Evolutionary conservation across 2,888 invertebrate genomes (phyloP), one percentile per base, ranked within the genome.

Genomic region (Aleiodes alternator): DNA sequence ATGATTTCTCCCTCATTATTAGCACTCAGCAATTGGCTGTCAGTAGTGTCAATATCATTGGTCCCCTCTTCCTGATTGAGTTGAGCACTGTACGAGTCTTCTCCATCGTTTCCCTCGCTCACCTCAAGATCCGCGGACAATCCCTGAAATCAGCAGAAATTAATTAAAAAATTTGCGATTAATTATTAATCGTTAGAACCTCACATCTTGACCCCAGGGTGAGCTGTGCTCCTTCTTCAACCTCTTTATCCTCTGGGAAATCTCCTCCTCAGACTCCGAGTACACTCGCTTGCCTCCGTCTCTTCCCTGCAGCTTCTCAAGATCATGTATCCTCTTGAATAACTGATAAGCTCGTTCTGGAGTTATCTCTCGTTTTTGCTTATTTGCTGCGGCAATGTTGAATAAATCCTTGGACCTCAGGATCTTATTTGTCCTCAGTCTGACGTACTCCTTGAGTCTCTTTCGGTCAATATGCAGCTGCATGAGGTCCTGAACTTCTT

Each of bases 341-440:
- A 88, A 78, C 34, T 87, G 85, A 77, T 86, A 87, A 0, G 88
- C 88, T 38, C 88, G 80, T 71, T 88, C 87, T 0, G 86, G 87
- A 3, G 88, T 85, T 4, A 88, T 88, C 77, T 87, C 85, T 14
- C 84, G 81, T 50, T 86, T 88, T 3, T 84, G 80, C 69, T 88
- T 88, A 76, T 88, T 87, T 3, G 87, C 87, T 4, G 89, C 89
- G 1, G 88, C 88, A 76, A 89, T 87, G 68, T 89, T 89, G 75
- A 89, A 87, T 29, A 89, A 82, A 81, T 89, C 89, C 77, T 89
- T 89, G 12, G 89, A 88, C 5, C 88, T 83, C 43, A 89, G 77
- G 71, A 87, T 75, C 76, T 89, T 89, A 53, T 89, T 89, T 0
- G 89, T 88, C 31, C 86, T 81, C 43, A 87, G 77, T 71, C 87